Base-by-base conservation (phyloP, 2,113 vertebrate species). In the Calidris pygmaea region DNA sequence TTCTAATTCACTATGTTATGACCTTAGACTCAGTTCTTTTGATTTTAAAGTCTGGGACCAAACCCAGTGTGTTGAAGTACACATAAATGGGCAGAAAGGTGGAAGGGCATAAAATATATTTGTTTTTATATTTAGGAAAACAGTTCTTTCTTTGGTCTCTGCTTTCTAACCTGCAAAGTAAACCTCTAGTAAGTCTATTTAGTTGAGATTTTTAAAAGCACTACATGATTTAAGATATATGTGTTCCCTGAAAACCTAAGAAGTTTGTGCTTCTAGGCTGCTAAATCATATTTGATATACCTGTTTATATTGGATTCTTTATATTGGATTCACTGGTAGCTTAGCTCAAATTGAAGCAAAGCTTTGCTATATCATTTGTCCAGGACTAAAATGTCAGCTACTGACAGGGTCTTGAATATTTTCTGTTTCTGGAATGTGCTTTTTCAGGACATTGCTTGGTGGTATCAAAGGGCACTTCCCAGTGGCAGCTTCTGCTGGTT, bases 331-430 rank as follows among this genome's bases (percentile, higher is more conserved):
- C 81, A 76, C 77, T 89, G 77, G 53, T 85, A 95, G 60, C 62
- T 76, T 91, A 94, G 87, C 66, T 95, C 32, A 65, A 93, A 93
- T 35, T 85, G 85, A 79, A 94, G 81, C 30, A 76, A 48, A 66
- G 45, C 60, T 93, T 91, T 95, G 77, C n/a, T 96, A 35, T 91
- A 83, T 91, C 85, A 66, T 94, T 96, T 90, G 91, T 94, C 53
- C 81, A 96, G 89, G 91, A 92, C 92, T 89, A 53, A 95, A 95
- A 93, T 89, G 71, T 92, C 80, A 87, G 72, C 70, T 85, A 41
- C 66, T 78, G 41, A 82, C 77, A 86, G 11, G 34, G 77, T 79
- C 48, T 85, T 4, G 7, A 85, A 68, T 92, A 89, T 96, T 93
- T 85, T 90, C 90, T 71, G 29, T 78, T 90, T 96, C 66, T 80